phyloP scores from a whole-genome alignment of 2,113 vertebrate species.

The Aleadryas rufinucha region DNA sequence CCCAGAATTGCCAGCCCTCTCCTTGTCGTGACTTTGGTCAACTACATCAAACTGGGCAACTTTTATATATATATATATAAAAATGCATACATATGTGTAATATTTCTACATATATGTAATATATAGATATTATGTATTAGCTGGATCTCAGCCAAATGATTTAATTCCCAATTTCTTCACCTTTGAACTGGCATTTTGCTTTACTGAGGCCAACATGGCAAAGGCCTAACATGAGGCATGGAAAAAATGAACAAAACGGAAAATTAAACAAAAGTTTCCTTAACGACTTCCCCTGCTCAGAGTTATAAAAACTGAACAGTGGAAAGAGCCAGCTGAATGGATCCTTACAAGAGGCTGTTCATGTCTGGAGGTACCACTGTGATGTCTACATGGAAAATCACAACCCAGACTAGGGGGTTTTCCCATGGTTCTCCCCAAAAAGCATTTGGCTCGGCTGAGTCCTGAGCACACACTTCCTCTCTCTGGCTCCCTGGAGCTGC shows the following conservation, averaged over 20 bases:
- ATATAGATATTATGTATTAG: not conserved
- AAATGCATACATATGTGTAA: no score
- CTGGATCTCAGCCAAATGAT: not conserved
- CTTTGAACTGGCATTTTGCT: not conserved
- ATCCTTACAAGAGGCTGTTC: not conserved
- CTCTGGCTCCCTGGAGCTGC: not conserved
- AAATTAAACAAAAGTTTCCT: conserved; percentile 6
- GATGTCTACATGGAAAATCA: not conserved
- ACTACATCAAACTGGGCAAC: not conserved
- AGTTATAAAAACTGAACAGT: not conserved
- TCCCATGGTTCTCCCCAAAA: not conserved
- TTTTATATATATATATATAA: not conserved
- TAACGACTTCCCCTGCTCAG: not conserved
- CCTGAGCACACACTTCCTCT: not conserved
- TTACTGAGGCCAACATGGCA: not conserved
- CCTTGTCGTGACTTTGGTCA: not conserved
- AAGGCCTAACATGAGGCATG: not conserved
- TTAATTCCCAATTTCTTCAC: not conserved
- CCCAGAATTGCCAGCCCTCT: not conserved
- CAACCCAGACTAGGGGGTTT: not conserved
- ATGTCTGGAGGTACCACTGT: fast-evolving
- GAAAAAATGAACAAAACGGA: not conserved
- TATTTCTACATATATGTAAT: not conserved
- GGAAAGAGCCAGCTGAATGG: not conserved
- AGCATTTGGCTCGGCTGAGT: not conserved